Evolutionary conservation across 2,113 vertebrate genomes (phyloP), one percentile per base, ranked within the genome.

Genomic region (Anhinga rufa): DNA sequence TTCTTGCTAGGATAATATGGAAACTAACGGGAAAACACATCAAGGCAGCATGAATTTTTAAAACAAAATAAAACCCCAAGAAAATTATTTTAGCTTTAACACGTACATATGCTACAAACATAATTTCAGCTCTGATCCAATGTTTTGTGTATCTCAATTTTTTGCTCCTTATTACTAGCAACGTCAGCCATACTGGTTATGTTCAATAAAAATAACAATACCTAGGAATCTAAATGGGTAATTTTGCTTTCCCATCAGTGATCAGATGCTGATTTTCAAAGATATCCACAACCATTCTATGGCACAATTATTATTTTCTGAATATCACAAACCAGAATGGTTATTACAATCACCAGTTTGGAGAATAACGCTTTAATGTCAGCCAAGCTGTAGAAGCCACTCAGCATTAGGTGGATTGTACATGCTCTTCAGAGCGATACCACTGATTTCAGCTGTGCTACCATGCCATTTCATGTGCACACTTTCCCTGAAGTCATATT

Each of bases 11-110:
- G 21, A n/a, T 42, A 90, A 74, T 57, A 80, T 3, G 25, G 44
- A 90, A 93, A 66, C 31, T 65, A 93, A 85, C 13, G 16, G 31
- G 24, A 80, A 97, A 84, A 82, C 11, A 68, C 38, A 88, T 70
- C 3, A 54, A 88, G 61, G 60, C 44, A 85, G 65, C 9, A 51
- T 51, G 49, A 80, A 88, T 34, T 81, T 93, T 54, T 49, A 90
- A 87, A 81, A 66, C 8, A 52, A 65, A 48, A 57, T n/a, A 81
- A 70, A 70, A 2, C 1, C 3, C 5, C 12, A 79, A 12, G 1
- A 71, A 77, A 91, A 74, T 44, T 36, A 14, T 55, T 84, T 79
- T 57, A 29, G 40, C 14, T 60, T 90, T 70, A 54, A 75, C n/a
- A 49, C 3, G 28, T 49, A 25, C 1, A 11, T 36, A 29, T 9